Evolutionary conservation across 2,113 vertebrate genomes (phyloP), one percentile per base, ranked within the genome.

Genomic region (Calidris pygmaea): DNA sequence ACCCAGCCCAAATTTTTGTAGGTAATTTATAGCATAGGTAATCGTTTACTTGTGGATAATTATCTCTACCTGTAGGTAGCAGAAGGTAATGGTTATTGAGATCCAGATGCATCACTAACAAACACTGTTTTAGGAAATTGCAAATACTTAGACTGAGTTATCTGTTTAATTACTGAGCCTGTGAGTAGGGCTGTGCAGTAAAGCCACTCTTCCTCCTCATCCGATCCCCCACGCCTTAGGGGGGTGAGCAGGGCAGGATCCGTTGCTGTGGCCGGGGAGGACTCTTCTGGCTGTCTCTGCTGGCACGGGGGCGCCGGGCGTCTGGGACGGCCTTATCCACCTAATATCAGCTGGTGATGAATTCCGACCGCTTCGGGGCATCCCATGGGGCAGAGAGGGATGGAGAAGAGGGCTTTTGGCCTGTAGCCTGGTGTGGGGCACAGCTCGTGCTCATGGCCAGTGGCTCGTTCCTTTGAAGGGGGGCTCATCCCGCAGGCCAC

Each of bases 1-100:
- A 48, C 96, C 91, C 96, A 98, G 96, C 77, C 93, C 92, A 95
- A 97, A 97, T 97, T 97, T 98, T 97, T 96, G 91, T 96, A 97
- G 96, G 93, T 97, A 93, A 97, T 97, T 98, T 97, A 96, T 97
- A 92, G 93, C 86, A 84, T 88, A 94, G 94, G 87, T 97, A 97
- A 97, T 96, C 85, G 70, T 97, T 95, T 97, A 91, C 95, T 94
- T 1, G 45, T 87, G 86, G 93, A 93, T 98, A 97, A 97, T 97
- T 98, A 89, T 97, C 93, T 93, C 83, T 97, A 97, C 93, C 93
- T 97, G 74, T 96, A 75, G 82, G 95, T 82, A 97, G 83, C 77
- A 96, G 93, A 93, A 97, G 80, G 90, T 95, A 95, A 97, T 55
- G 87, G 93, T 93, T 97, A 90, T 90, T 91, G 94, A 90, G 85